Base-by-base conservation (phyloP, 1,140 invertebrate species). In the Sinonovacula constricta region DNA sequence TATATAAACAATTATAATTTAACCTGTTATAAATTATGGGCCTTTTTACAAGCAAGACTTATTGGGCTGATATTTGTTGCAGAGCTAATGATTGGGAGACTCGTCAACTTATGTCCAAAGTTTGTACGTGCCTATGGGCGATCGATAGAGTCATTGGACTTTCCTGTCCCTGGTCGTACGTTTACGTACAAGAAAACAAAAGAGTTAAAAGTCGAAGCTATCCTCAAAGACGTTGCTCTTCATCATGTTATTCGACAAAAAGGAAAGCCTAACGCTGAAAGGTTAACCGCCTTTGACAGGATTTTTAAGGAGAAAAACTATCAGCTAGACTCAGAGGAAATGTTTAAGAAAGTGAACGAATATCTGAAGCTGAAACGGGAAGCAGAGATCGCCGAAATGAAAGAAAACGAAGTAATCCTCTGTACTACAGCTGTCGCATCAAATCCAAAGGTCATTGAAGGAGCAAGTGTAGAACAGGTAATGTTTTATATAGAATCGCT, bases 101-200 rank as follows among this genome's bases (percentile, higher is more conserved):
- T 86, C 2, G 81, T 66, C 26, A 84, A n/a, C n/a, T n/a, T n/a
- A n/a, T n/a, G n/a, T n/a, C n/a, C n/a, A n/a, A n/a, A n/a, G n/a
- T n/a, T n/a, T 26, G 75, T 87, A 0, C 63, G 86, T 28, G 79
- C 84, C 65, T 87, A 87, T 67, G 86, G 86, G 0, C 67, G 77
- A 26, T 74, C 81, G 0, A 81, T 84, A 15, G 83, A 83, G 33
- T 53, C 66, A 24, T 84, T n/a, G n/a, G n/a, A n/a, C n/a, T n/a
- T n/a, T n/a, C n/a, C n/a, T n/a, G n/a, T n/a, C n/a, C n/a, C n/a
- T 26, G 76, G 81, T 1, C 66, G 76, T 60, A 62, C 69, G 18
- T 68, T 68, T 18, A 34, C 54, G 15, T 62, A 51, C 30, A 75
- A 53, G 33, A 39, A 30, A 0, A 68, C 56, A 14, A 74, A 72